Percentiles rank a stretch among this genome's conserved stretches.
Evolutionary conservation across 2,888 invertebrate species (phyloP).

Genomic region (Thera britannica): DNA sequence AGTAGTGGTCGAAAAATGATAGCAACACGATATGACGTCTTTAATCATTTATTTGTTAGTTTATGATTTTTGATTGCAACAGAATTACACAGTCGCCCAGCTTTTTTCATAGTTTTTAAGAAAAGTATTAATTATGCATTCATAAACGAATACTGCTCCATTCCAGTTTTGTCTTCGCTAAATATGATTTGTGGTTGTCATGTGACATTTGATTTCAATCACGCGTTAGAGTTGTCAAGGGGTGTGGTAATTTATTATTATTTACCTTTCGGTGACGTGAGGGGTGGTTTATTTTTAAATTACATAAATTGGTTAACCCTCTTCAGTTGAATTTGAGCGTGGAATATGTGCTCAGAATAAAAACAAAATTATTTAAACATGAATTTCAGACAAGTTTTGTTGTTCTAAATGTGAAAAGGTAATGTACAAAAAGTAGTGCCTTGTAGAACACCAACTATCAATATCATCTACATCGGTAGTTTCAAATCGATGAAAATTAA

Average conservation of each 20-base stretch:
- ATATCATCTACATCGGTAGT: no score
- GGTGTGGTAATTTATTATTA: conserved; percentile 71
- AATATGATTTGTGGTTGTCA: conserved; percentile 71
- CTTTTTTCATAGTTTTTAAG: no score
- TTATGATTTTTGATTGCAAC: no score
- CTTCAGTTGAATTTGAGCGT: conserved; percentile 31
- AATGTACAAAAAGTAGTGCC: not conserved
- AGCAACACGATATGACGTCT: no score
- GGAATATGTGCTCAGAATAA: conserved; percentile 12
- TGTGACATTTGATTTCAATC: conserved; percentile 78
- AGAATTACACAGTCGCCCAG: no score
- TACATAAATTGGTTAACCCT: conserved; percentile 33
- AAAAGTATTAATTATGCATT: not conserved
- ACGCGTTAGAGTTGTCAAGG: conserved; percentile 68
- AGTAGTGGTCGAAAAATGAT: no score
- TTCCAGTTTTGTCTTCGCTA: conserved; percentile 46
- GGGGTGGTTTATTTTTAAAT: conserved; percentile 52
- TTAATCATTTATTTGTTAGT: no score
- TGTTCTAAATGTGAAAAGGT: not conserved
- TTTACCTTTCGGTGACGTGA: conserved; percentile 59
- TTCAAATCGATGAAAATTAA: no score
- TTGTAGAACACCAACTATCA: not conserved
- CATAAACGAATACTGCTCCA: conserved; percentile 15
- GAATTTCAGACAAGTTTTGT: not conserved
- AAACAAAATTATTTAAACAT: not conserved